Evolutionary conservation across 2,113 vertebrate species (phyloP).

Genomic region (Protobothrops mucrosquamatus): DNA sequence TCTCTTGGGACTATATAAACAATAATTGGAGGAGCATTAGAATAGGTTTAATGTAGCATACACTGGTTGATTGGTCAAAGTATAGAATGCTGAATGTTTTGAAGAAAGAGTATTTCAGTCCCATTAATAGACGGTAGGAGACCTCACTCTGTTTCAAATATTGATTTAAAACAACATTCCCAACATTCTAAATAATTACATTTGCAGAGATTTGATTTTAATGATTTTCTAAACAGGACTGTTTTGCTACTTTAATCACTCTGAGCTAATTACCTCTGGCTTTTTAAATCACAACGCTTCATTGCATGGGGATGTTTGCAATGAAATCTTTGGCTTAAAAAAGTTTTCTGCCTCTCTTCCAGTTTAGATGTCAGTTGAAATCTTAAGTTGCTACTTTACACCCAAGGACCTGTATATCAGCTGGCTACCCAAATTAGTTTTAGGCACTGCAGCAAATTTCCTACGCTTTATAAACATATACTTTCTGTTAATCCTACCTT

Average conservation of each 20-base stretch:
- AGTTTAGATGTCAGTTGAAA: background rate
- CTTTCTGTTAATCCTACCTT: constrained; percentile 23
- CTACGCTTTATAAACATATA: constrained; percentile 20
- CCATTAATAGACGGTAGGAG: background rate
- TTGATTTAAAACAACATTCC: background rate
- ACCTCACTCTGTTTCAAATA: background rate
- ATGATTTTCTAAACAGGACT: background rate
- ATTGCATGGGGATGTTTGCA: constrained; percentile 1
- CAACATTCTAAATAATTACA: background rate
- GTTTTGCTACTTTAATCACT: constrained; percentile 8
- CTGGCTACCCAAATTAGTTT: background rate
- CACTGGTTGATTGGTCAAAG: background rate
- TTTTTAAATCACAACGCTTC: background rate
- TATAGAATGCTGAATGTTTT: background rate
- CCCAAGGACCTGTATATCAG: background rate
- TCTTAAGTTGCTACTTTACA: constrained; percentile 14
- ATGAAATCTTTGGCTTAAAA: background rate
- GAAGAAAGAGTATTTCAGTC: background rate
- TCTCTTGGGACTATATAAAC: background rate
- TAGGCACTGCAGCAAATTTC: background rate
- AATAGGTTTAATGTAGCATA: background rate
- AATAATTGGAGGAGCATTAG: background rate
- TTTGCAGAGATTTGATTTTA: background rate
- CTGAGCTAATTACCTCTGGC: background rate
- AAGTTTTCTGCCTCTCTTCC: constrained; percentile 29